phyloP scores from a whole-genome alignment of 2,888 invertebrate species.

The Drosophila infuscata region DNA sequence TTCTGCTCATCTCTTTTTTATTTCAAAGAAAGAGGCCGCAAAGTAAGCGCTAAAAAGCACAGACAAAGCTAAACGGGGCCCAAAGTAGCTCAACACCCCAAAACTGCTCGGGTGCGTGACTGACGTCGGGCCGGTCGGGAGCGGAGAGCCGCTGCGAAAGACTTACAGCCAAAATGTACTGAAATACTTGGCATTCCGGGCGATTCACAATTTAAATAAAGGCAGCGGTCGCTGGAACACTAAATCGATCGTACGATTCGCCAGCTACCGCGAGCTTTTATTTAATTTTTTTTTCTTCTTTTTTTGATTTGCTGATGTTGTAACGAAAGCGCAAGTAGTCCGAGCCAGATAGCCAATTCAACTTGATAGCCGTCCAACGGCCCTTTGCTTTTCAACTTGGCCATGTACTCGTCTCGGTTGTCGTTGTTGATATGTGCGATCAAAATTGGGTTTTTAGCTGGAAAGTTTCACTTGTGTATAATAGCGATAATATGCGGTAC shows the following conservation, averaged over 20 bases:
- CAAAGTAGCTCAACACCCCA: conserved; percentile 59
- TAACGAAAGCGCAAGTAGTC: conserved; percentile 72
- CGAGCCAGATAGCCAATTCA: conserved; percentile 24
- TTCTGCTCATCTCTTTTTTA: conserved; percentile 41
- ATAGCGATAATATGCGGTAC: conserved; percentile 22
- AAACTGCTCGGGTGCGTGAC: conserved; percentile 61
- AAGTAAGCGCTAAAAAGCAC: conserved; percentile 46
- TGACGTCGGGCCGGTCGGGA: conserved; percentile 47
- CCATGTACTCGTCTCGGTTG: conserved; percentile 1
- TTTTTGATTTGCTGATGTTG: conserved; percentile 49
- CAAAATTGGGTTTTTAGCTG: conserved; percentile 21
- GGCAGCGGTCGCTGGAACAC: conserved; percentile 28
- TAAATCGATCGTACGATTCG: conserved; percentile 49
- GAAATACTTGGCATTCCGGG: conserved; percentile 69
- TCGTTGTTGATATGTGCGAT: conserved; percentile 7
- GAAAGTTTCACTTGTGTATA: conserved; percentile 39
- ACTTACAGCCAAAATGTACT: conserved; percentile 44
- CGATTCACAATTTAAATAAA: conserved; percentile 63
- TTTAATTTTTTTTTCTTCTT: conserved; percentile 10
- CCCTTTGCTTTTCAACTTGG: conserved; percentile 38
- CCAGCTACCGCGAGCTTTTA: conserved; percentile 31
- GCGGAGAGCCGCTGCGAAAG: conserved; percentile 39
- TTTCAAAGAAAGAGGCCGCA: conserved; percentile 55
- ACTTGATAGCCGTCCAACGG: conserved; percentile 22
- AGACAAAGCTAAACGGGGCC: conserved; percentile 52